Base-by-base conservation (phyloP, 2,888 invertebrate species). In the Cerceris ruficornis region DNA sequence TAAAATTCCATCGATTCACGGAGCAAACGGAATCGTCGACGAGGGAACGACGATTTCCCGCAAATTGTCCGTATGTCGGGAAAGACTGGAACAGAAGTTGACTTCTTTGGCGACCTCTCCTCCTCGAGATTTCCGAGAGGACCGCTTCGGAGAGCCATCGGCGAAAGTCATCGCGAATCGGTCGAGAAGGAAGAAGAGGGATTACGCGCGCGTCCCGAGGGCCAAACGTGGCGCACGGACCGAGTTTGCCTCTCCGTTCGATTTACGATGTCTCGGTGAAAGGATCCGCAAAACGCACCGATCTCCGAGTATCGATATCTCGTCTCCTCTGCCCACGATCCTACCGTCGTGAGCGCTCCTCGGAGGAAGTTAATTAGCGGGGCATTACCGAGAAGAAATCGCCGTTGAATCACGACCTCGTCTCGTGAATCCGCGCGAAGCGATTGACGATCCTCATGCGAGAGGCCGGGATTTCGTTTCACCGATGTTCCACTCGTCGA, bases 231-330 rank as follows among this genome's bases (percentile, higher is more conserved):
- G 46, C 39, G 52, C 61, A 46, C 13, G 57, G 57, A 43, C 57
- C 71, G 83, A 79, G 85, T 86, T 89, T 88, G 88, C 90, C 90
- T 91, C 88, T 87, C 86, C 80, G 61, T 74, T 86, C 83, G 88
- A 90, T 89, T 90, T 90, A 90, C 83, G 84, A 87, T 85, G 84
- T 85, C 83, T 73, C 79, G 83, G 86, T 90, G 87, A 88, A 90
- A 88, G 88, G 88, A 86, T 76, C 65, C 66, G 74, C 73, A 74
- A 76, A 73, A 71, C 55, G 66, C 49, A 7, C 55, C 15, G 65
- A 70, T 76, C 76, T 62, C 62, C 55, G 58, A 43, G 58, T 80
- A 80, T 86, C 77, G 86, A 79, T 80, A 77, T 73, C 64, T 59
- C 79, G 74, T 61, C 75, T 75, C 80, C 81, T 73, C 60, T 59